A percentile compares a stretch with the other conserved stretches of the same genome.
Conservation (phyloP, 2,113 vertebrate genomes). For the Eudyptes chrysolophus region DNA sequence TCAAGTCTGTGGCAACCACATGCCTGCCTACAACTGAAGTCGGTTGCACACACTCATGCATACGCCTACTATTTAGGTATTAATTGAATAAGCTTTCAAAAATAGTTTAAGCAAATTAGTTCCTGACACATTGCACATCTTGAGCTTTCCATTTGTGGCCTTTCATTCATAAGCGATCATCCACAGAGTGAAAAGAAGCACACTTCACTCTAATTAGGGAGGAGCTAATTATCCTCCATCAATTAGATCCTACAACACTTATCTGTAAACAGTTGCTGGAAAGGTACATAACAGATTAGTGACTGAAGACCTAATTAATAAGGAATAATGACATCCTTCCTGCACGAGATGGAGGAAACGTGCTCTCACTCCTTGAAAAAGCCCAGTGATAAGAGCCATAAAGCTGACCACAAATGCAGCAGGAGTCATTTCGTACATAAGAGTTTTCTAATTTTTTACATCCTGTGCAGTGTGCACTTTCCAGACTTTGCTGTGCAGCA, state of each 20-base stretch:
- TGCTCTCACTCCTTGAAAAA: conserved; percentile 18
- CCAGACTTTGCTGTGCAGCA: accelerated
- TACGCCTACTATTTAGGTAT: conserved; percentile 44
- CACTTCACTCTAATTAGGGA: conserved; percentile 72
- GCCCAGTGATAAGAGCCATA: neutral
- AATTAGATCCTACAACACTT: conserved; percentile 72
- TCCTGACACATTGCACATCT: conserved; percentile 49
- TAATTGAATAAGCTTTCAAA: conserved; percentile 73
- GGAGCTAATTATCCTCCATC: conserved; percentile 70
- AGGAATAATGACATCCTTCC: conserved; percentile 69
- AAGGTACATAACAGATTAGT: conserved; percentile 69
- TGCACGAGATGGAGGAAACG: conserved; percentile 13
- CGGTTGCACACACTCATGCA: neutral
- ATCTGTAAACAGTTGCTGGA: conserved; percentile 74
- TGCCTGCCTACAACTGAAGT: conserved; percentile 22
- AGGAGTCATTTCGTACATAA: neutral
- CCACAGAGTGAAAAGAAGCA: conserved; percentile 56
- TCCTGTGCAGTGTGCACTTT: neutral
- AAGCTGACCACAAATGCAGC: neutral
- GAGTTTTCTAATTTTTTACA: neutral
- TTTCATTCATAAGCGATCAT: conserved; percentile 68
- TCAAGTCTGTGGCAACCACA: conserved; percentile 6
- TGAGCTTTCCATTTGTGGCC: conserved; percentile 58
- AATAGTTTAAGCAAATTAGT: conserved; percentile 73
- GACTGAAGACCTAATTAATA: conserved; percentile 76